Percentiles rank a stretch among this genome's conserved stretches.
These are phyloP conservation scores for Cyrtorhinus lividipennis DNA, from an alignment of 1,140 invertebrate genomes.

Conservation along the genomic window DNA sequence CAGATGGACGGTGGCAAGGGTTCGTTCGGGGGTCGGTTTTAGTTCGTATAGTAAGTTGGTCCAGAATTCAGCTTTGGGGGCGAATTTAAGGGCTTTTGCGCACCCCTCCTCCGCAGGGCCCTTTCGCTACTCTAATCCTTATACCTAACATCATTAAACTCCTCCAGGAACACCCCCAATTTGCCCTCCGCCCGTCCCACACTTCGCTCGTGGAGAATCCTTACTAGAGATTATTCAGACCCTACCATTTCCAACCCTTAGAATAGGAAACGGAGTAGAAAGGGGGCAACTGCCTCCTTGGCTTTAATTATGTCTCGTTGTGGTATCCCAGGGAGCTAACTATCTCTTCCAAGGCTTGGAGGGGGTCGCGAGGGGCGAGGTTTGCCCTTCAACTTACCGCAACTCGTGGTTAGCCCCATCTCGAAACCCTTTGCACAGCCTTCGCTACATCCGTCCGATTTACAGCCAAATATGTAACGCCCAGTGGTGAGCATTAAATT, in stretches of 20 bases:
- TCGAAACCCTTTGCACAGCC: neutral
- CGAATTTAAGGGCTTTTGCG: neutral
- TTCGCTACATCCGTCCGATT: slow-evolving; percentile 1
- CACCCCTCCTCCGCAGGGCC: neutral
- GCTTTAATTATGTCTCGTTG: slow-evolving; percentile 16
- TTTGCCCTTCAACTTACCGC: neutral
- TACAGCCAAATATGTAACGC: slow-evolving; percentile 16
- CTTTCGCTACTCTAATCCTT: slow-evolving; percentile 3
- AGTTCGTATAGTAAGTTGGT: neutral
- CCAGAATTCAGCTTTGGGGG: neutral
- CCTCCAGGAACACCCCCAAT: slow-evolving; percentile 6
- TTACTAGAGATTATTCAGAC: slow-evolving; percentile 13
- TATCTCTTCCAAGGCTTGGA: no score
- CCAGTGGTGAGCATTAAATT: slow-evolving; percentile 6
- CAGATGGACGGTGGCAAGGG: neutral
- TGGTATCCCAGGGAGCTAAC: slow-evolving; percentile 13
- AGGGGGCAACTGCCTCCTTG: slow-evolving; percentile 1
- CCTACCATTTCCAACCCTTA: neutral
- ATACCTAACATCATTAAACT: slow-evolving; percentile 10
- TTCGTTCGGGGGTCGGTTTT: neutral
- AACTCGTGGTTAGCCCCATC: neutral
- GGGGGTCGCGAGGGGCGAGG: no score
- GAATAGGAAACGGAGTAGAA: neutral
- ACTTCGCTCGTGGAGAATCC: neutral
- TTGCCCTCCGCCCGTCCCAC: neutral